Conservation (phyloP, 2,113 vertebrate genomes). For the Corythaixoides concolor region DNA sequence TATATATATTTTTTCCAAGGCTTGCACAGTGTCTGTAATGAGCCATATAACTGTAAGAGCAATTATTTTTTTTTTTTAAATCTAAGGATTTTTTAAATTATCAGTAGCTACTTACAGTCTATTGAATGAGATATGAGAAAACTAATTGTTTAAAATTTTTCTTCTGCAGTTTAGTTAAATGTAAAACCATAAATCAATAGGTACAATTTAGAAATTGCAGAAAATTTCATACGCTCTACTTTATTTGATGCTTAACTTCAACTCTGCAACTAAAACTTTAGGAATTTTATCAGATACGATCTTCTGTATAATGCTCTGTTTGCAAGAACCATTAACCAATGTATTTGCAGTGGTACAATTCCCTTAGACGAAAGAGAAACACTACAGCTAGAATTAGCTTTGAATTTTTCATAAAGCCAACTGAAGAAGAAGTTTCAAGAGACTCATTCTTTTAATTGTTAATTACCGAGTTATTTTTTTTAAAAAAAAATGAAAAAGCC, state of each 20-base stretch:
- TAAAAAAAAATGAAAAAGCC: not conserved
- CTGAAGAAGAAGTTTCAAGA: slow-evolving; percentile 35
- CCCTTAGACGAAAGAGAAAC: not conserved
- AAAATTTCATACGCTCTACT: not conserved
- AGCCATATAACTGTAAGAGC: not conserved
- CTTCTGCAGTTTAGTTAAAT: not conserved
- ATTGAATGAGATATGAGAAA: not conserved
- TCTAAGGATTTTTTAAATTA: not conserved
- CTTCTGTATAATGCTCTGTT: not conserved
- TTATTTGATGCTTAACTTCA: not conserved
- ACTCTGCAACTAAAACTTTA: not conserved
- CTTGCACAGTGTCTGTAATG: not conserved
- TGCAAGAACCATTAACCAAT: not conserved
- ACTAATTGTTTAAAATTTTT: not conserved
- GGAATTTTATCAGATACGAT: not conserved
- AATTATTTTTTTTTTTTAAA: not conserved
- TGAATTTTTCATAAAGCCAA: slow-evolving; percentile 47
- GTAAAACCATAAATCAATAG: accelerated
- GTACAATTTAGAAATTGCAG: not conserved
- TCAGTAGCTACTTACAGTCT: not conserved
- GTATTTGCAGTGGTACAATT: not conserved
- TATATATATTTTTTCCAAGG: not conserved
- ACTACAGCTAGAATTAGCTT: slow-evolving; percentile 24
- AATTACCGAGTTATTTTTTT: not conserved
- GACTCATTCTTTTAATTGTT: slow-evolving; percentile 50